phyloP scores from a whole-genome alignment of 2,113 vertebrate genomes.

The Periophthalmodon schlosseri region DNA sequence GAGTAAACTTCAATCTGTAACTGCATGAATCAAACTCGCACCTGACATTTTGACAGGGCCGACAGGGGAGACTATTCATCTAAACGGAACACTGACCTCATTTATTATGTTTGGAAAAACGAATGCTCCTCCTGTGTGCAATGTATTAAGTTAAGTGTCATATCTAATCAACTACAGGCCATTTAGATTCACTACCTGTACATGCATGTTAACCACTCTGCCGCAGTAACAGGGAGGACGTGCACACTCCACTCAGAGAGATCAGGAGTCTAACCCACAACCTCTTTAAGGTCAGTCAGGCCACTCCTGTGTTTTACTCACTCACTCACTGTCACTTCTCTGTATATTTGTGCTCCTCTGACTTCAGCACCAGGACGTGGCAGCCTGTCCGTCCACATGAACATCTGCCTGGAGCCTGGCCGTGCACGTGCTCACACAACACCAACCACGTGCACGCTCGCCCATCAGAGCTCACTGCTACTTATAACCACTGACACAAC shows the following conservation, averaged over 20 bases:
- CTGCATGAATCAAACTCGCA: not conserved
- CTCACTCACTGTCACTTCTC: slow-evolving; percentile 3
- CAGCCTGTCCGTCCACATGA: slow-evolving; percentile 64
- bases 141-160: not conserved
- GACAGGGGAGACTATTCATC: not conserved
- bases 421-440: not conserved
- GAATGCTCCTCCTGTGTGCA: not conserved
- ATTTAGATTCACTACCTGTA: not conserved
- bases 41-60: not conserved
- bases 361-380: slow-evolving; percentile 57
- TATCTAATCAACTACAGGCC: not conserved
- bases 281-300: not conserved
- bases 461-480: slow-evolving; percentile 20
- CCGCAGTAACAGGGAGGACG: no score
- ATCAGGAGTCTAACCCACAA: no score
- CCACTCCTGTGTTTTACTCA: slow-evolving; percentile 10
- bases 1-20: not conserved
- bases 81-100: slow-evolving; percentile 2
- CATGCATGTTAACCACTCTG: not conserved
- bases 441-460: slow-evolving; percentile 12
- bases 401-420: slow-evolving; percentile 43
- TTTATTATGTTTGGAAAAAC: not conserved
- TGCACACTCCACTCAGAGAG: no score
- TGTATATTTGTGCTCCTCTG: slow-evolving; percentile 15
- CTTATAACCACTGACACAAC: slow-evolving; percentile 27